Evolutionary conservation across 2,113 vertebrate genomes (phyloP).

Genomic region (Ciconia boyciana): DNA sequence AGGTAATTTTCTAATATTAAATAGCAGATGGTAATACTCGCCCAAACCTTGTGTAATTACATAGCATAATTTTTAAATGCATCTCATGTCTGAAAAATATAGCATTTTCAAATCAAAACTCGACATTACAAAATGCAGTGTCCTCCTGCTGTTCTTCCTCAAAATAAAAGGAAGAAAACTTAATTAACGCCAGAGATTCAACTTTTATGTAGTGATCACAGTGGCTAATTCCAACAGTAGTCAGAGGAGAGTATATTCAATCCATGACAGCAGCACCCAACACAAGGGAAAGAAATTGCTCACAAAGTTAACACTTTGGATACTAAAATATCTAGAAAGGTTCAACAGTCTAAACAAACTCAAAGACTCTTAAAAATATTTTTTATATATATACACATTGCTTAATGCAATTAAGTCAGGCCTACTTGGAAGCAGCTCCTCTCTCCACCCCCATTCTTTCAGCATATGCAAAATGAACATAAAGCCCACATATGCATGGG

Average conservation of each 20-base stretch:
- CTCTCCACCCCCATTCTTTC: neutral
- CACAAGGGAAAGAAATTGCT: neutral
- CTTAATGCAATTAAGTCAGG: neutral
- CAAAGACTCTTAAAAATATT: too few species aligned
- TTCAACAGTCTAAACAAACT: neutral
- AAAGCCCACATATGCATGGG: neutral
- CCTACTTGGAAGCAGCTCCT: neutral
- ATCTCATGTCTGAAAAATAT: neutral
- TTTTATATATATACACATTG: neutral
- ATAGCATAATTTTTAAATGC: neutral
- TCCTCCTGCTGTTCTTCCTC: slow-evolving; percentile 22
- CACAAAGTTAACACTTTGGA: neutral
- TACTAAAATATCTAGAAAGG: neutral
- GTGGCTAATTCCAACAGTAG: neutral
- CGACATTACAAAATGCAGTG: neutral
- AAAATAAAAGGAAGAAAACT: slow-evolving; percentile 11
- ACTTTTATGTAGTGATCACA: neutral
- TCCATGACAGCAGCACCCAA: neutral
- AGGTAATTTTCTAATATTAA: neutral
- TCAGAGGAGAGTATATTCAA: neutral
- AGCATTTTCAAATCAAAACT: neutral
- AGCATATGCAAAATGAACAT: neutral
- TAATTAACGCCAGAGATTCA: slow-evolving; percentile 23
- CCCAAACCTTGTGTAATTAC: neutral
- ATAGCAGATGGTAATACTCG: neutral